phyloP scores from a whole-genome alignment of 2,888 invertebrate species.

The Panopea generosa region DNA sequence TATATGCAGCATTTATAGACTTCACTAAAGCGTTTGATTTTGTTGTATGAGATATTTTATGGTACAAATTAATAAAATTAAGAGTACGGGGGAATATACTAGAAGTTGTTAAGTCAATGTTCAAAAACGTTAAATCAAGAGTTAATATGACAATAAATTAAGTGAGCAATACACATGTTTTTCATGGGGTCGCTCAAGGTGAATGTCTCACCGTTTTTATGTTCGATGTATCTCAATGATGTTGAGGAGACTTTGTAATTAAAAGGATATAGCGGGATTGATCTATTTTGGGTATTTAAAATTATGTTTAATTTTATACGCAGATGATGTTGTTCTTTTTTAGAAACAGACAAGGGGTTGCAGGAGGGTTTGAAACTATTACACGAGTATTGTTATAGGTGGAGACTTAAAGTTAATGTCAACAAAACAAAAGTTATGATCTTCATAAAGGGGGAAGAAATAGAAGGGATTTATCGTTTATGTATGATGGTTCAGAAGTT shows the following conservation, averaged over 20 bases:
- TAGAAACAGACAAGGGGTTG: too few species aligned
- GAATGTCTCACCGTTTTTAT: constrained; percentile 16
- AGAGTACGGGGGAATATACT: constrained; percentile 26
- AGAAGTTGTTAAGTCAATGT: too few species aligned
- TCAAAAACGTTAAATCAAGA: too few species aligned
- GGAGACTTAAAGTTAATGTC: too few species aligned
- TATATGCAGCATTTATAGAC: constrained; percentile 32
- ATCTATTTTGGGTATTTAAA: neutral
- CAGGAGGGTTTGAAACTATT: too few species aligned
- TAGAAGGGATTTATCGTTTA: too few species aligned
- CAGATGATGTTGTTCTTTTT: too few species aligned
- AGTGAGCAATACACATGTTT: constrained; percentile 2
- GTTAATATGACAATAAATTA: constrained; percentile 3
- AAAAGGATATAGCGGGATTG: neutral
- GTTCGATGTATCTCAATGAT: constrained; percentile 7
- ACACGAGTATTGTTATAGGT: too few species aligned
- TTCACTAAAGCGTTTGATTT: constrained; percentile 42
- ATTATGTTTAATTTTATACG: too few species aligned
- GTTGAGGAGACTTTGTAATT: constrained; percentile 1
- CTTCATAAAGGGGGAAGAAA: too few species aligned
- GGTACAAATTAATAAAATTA: constrained; percentile 29
- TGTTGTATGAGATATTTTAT: constrained; percentile 28
- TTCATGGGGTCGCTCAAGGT: neutral
- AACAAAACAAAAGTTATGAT: too few species aligned
- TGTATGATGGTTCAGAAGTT: too few species aligned